Base-by-base conservation (phyloP, 64 coral and sea anemone species). In the Pocillopora damicornis region DNA sequence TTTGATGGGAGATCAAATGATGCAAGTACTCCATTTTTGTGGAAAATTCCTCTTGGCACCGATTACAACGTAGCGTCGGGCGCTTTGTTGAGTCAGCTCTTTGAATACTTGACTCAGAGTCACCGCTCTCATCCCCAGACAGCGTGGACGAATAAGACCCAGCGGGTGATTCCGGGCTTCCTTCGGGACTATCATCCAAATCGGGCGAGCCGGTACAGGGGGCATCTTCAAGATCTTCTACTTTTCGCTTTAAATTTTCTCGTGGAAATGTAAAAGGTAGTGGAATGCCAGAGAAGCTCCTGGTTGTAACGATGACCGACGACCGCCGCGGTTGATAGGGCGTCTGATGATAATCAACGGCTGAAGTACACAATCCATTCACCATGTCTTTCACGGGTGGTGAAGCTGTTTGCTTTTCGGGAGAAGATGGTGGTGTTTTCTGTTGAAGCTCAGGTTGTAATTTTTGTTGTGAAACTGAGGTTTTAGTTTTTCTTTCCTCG, bases 1-100 rank as follows among this genome's bases (percentile, higher is more conserved):
- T 91, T 62, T 91, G 86, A 67, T 97, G 94, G 9, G 94, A 89
- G 75, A 97, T 97, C 45, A 97, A 87, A 56, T 97, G 94, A 59
- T 97, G 94, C 10, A 97, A 79, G 37, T 97, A 97, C 60, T 92
- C 94, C 94, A 97, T 97, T 80, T 93, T 97, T 23, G 94, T 90
- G 22, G 84, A 9, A 61, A 97, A 97, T 10, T 88, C 92, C 73
- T 97, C 88, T 18, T 90, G 91, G 23, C 94, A 97, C 0, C 90
- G 94, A 74, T 97, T 97, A 22, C 94, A 97, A 25, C 88, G 90
- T 58, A 92, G 88, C 25, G 83, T 65, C 59, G 63, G 75, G 16
- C 91, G 91, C 35, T 85, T 93, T 85, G 65, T n/a, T 11, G 81
- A 13, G 65, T 13, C 22, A 37, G 65, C 18, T 14, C 58, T 85